phyloP scores from a whole-genome alignment of 1,140 invertebrate genomes.

The Diorhabda sublineata region DNA sequence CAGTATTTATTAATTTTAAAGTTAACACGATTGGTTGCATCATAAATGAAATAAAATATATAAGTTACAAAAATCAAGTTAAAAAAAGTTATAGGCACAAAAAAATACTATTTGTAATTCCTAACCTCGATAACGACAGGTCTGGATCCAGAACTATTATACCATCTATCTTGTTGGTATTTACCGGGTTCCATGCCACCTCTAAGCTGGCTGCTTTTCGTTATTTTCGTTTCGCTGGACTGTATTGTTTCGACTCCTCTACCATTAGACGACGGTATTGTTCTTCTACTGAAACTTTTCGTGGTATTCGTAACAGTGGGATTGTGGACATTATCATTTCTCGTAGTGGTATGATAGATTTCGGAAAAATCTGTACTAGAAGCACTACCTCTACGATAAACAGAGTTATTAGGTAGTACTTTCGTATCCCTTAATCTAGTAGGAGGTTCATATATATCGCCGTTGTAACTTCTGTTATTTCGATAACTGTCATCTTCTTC shows the following conservation, averaged over 20 bases:
- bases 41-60: background rate
- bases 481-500: conserved; percentile 57
- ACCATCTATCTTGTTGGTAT: conserved; percentile 50
- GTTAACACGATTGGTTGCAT: background rate
- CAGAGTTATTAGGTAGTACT: conserved; percentile 29
- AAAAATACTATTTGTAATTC: conserved; percentile 41
- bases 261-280: conserved; percentile 59
- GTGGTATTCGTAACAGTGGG: conserved; percentile 65
- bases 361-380: conserved; percentile 67
- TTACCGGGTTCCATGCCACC: conserved; percentile 46
- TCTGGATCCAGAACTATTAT: conserved; percentile 38
- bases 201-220: conserved; percentile 60
- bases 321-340: conserved; percentile 58
- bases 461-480: conserved; percentile 38
- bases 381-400: conserved; percentile 54
- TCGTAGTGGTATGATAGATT: conserved; percentile 62
- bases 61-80: conserved; percentile 8
- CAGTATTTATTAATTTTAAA: background rate
- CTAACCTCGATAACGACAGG: conserved; percentile 52
- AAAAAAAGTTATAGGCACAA: conserved; percentile 17
- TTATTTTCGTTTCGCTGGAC: conserved; percentile 62
- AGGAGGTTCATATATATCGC: conserved; percentile 44
- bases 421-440: conserved; percentile 38
- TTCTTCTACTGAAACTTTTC: conserved; percentile 62
- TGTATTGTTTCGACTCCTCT: conserved; percentile 58